Evolutionary conservation across 2,888 invertebrate species (phyloP), one percentile per base, ranked within the genome.

Genomic region (Oligia latruncula): DNA sequence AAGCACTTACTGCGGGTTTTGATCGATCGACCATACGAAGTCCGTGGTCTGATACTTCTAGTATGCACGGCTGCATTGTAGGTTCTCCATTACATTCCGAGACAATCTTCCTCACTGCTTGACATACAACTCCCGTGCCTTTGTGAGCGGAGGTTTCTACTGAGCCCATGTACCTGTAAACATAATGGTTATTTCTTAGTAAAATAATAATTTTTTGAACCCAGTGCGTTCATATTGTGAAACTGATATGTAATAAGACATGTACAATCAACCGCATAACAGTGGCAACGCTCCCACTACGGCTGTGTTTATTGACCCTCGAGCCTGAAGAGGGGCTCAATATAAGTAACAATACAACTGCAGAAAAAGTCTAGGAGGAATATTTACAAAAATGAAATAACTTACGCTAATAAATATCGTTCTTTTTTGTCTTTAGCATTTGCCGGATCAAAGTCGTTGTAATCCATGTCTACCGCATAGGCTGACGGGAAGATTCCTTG

Each of bases 401-500:
- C 94, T 88, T 90, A 97, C 92, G 99, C 99, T 92, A 99, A 97
- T 79, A 99, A 97, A 94, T 99, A 99, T 87, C 99, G 97, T 93
- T 99, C 99, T 89, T 98, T 97, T 94, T 98, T 98, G 35, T 98
- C 98, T 95, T 98, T 98, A 85, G 98, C 98, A 89, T 98, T 98
- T 67, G 98, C 97, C 8, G 99, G 98, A 95, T 99, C 99, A 93
- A 99, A 99, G 91, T 99, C 99, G 91, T 98, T 98, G 95, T 99
- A 99, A 91, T 99, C 99, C 96, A 99, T 98, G 93, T 99, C 99
- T 46, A 99, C 99, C 52, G 99, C 99, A 92, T 99, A 99, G 23
- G 99, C 99, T 81, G 99, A 98, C 4, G 99, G 99, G 93, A 99
- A 99, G 86, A 99, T 99, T 52, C 99, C 99, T 94, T 98, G 98